Percentiles rank a stretch among this genome's conserved stretches.
These are phyloP conservation scores for Scrobipalpa atriplicella DNA, from an alignment of 2,888 invertebrate genomes.

Conservation along the genomic window DNA sequence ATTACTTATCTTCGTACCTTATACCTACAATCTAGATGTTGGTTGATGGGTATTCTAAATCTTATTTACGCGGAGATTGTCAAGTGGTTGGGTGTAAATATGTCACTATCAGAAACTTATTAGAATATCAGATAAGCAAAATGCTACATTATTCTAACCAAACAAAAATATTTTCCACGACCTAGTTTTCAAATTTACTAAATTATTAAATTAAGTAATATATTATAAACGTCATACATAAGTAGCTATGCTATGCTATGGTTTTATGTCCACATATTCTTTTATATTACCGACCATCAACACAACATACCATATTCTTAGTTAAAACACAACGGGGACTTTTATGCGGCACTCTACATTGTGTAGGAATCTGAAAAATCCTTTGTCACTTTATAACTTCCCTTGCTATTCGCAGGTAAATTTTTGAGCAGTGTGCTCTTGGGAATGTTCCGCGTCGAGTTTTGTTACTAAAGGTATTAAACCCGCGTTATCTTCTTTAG, in stretches of 20 bases:
- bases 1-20: too few relatives aligned
- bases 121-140: too few relatives aligned
- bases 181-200: too few relatives aligned
- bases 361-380: conserved; percentile 17
- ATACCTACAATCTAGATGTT: too few relatives aligned
- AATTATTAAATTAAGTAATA: background rate
- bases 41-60: too few relatives aligned
- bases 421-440: conserved; percentile 16
- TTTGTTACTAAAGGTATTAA: conserved; percentile 15
- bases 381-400: conserved; percentile 18
- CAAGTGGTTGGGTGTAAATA: too few relatives aligned
- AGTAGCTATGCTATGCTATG: background rate
- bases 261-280: background rate
- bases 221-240: background rate
- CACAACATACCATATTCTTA: conserved; percentile 6
- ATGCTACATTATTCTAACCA: too few relatives aligned
- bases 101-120: too few relatives aligned
- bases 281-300: background rate
- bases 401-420: conserved; percentile 6
- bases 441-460: background rate
- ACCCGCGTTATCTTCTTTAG: background rate
- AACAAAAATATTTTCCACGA: too few relatives aligned
- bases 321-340: background rate
- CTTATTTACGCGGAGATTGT: too few relatives aligned
- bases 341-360: background rate